Percentiles rank a stretch among this genome's conserved stretches.
These are phyloP conservation scores for Dryococelus australis DNA, from an alignment of 2,888 invertebrate species.

Conservation along the genomic window DNA sequence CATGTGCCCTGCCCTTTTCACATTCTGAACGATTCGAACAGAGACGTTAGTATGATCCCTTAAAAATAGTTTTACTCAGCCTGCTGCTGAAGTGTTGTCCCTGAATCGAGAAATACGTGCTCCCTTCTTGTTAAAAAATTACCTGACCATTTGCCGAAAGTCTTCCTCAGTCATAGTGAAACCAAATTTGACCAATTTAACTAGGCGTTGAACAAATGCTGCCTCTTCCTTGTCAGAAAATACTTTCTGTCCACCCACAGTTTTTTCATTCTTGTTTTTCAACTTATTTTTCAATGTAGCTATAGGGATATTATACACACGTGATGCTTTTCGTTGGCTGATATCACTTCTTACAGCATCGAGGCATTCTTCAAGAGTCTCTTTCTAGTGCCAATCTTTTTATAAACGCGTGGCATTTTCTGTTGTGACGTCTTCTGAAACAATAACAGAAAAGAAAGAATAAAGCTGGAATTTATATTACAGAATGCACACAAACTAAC, in stretches of 20 bases:
- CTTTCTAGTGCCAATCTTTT: neutral
- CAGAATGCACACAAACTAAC: neutral
- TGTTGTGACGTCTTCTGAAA: neutral
- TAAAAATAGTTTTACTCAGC: neutral
- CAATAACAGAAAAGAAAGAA: neutral
- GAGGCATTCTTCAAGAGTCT: neutral
- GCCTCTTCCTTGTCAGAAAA: neutral
- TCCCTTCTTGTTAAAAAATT: neutral
- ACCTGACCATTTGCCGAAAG: neutral
- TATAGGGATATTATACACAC: neutral
- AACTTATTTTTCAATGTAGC: neutral
- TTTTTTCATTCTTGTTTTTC: neutral
- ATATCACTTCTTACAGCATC: neutral
- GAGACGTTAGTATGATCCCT: neutral
- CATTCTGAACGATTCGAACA: constrained; percentile 22
- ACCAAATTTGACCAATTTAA: neutral
- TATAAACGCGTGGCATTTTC: neutral
- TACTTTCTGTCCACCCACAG: neutral
- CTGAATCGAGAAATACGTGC: neutral
- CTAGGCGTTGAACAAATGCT: neutral
- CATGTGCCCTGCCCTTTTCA: constrained; percentile 18
- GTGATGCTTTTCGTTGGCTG: neutral
- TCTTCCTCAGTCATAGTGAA: neutral
- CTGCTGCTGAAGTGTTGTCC: neutral
- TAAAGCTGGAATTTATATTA: neutral